Conservation (phyloP, 2,888 invertebrate genomes). For the Asteroscopus sphinx region DNA sequence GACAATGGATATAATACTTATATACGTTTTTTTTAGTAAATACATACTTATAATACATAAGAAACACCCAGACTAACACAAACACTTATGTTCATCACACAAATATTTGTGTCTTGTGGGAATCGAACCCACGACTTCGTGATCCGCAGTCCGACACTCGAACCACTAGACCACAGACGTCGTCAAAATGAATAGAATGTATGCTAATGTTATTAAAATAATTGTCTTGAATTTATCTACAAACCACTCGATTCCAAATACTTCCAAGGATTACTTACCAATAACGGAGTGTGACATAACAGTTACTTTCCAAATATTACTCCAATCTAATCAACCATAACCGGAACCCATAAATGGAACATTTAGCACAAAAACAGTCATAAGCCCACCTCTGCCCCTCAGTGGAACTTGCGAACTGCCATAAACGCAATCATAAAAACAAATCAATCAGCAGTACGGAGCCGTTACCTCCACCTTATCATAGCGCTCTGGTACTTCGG, state of each 20-base stretch:
- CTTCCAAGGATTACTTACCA: background rate
- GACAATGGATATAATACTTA: too few species aligned
- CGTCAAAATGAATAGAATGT: too few species aligned
- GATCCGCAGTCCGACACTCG: too few species aligned
- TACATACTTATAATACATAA: too few species aligned
- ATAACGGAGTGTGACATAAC: conserved; percentile 35
- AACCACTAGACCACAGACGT: too few species aligned
- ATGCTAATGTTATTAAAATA: background rate
- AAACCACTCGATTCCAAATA: background rate
- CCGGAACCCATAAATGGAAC: conserved; percentile 41
- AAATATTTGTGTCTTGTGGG: too few species aligned
- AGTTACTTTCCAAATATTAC: conserved; percentile 30
- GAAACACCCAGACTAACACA: too few species aligned
- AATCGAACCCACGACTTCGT: too few species aligned
- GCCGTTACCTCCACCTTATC: conserved; percentile 63
- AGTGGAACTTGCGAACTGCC: conserved; percentile 44
- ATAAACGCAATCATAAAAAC: conserved; percentile 67
- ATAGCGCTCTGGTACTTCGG: conserved; percentile 46
- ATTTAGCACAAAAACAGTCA: conserved; percentile 45
- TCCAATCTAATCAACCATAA: conserved; percentile 49
- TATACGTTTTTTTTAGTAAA: too few species aligned
- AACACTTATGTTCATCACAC: too few species aligned
- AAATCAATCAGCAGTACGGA: conserved; percentile 71
- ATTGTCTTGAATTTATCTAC: background rate
- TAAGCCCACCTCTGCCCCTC: conserved; percentile 50